Base-by-base conservation (phyloP, 2,888 invertebrate species). In the Lagria hirta region DNA sequence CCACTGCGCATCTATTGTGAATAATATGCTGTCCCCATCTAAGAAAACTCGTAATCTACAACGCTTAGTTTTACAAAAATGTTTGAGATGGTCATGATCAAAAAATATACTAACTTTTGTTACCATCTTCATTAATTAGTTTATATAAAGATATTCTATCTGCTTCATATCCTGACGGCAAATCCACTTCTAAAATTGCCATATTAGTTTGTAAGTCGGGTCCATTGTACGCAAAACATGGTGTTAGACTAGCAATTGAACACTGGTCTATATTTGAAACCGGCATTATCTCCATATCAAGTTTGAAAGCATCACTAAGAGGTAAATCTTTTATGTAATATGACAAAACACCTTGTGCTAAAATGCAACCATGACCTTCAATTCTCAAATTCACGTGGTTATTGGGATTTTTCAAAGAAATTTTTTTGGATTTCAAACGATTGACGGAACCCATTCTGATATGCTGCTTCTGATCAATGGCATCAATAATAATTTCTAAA, bases 101-200 rank as follows among this genome's bases (percentile, higher is more conserved):
- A 26, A 24, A 12, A 16, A 26, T 10, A 10, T n/a, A 32, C 42
- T 51, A 51, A 60, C 57, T 42, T 45, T 57, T 55, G 5, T 47
- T 37, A 11, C 40, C 51, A 15, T 53, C 55, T 5, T 38, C 63
- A 16, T 75, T 70, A 1, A 81, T 67, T 14, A 82, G 73, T 5
- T 71, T 61, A 58, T 80, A 79, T 1, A 84, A 69, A 0, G 75
- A 73, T 0, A 73, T 66, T 3, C 79, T 76, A 54, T 83, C 82
- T 0, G 81, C 79, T 4, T 75, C 75, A 56, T 76, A 84, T 0
- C 83, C 83, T 2, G 81, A 79, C 4, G 84, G 82, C 59, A 84
- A 73, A 1, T 73, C 67, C 13, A 83, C 72, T 60, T 84, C 83
- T 52, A 81, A 61, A 7, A 81, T 70, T 16, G 79, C 78, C 81